Evolutionary conservation across 1,140 invertebrate species (phyloP), one percentile per base, ranked within the genome.

Genomic region (Thaumetopoea pityocampa): DNA sequence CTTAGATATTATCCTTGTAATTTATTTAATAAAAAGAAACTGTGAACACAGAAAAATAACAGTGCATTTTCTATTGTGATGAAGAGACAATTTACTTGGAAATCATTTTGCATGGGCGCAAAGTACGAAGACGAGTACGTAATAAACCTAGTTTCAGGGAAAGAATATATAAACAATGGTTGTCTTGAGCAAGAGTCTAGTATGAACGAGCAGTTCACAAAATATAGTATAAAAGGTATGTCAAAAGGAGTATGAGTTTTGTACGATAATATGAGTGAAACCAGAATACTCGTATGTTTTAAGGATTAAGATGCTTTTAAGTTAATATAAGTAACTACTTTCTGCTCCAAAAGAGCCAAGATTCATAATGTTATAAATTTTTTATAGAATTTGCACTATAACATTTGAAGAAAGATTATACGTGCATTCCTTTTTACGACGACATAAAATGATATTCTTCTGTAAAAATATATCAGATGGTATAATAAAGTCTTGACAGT

Each of bases 111-210:
- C 56, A 53, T 62, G 48, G 41, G 45, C 51, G 44, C 50, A 65
- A 56, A 51, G 49, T 40, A 47, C 46, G 54, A 67, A 60, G 57
- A 62, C 64, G 53, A 51, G 58, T 43, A 55, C 29, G 54, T 59
- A 69, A 72, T 67, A 73, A 69, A 63, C 53, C 58, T 52, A 54
- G 50, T 60, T 68, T 63, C 51, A 59, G 52, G 38, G 49, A 64
- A 60, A 54, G 58, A 54, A 52, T 54, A 51, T 51, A 57, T 66
- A 66, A 67, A 61, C 59, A 62, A 43, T 19, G 33, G 27, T 29
- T 44, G 30, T 37, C 35, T 43, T 36, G 26, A 23, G 30, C 40
- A 44, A 56, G 35, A 36, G 19, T 37, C 48, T 44, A 32, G 47
- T 35, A 43, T 44, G 37, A 23, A 20, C 24, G 32, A 7, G 42